Conservation (phyloP, 2,888 invertebrate genomes). For the Nephrotoma guestfalica region DNA sequence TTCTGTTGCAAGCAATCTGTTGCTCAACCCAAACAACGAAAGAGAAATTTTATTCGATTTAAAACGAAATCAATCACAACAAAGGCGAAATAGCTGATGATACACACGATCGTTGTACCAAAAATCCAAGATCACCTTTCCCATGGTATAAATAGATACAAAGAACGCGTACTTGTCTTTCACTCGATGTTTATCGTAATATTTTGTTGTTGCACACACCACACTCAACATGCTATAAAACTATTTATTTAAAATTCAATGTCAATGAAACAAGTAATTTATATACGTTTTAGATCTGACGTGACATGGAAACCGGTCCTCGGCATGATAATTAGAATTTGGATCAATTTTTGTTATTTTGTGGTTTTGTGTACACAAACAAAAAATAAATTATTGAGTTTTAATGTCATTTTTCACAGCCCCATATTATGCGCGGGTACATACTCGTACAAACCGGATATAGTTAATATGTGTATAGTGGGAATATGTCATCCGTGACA, state of each 20-base stretch:
- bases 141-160: neutral
- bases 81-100: neutral
- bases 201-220: neutral
- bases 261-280: neutral
- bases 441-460: neutral
- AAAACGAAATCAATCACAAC: neutral
- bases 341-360: neutral
- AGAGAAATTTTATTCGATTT: neutral
- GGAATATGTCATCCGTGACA: neutral
- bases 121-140: neutral
- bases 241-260: neutral
- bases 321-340: neutral
- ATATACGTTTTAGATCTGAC: neutral
- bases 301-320: neutral
- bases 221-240: neutral
- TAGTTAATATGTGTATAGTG: neutral
- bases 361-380: neutral
- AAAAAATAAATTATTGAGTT: neutral
- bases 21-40: neutral
- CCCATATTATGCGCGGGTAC: neutral
- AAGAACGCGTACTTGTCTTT: neutral
- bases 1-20: neutral
- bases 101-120: neutral
- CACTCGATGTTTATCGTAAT: neutral
- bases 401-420: neutral